A percentile compares a stretch with the other conserved stretches of the same genome.
Conservation (phyloP, 2,113 vertebrate species). For the Romanogobio albipinnatus region DNA sequence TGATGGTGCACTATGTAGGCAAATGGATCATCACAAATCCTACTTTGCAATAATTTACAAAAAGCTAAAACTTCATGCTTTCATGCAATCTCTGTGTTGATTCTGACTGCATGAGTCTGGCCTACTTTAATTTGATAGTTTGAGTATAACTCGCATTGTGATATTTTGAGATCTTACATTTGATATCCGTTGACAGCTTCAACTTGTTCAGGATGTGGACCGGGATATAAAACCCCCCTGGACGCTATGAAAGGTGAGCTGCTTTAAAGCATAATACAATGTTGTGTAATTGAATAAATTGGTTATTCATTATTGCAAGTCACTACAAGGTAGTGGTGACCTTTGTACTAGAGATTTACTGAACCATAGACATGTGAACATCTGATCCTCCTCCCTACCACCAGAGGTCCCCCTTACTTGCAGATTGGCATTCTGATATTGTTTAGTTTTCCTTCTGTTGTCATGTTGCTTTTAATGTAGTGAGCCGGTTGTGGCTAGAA, state of each 20-base stretch:
- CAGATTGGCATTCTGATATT: neutral
- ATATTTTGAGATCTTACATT: neutral
- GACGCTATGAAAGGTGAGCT: conserved; percentile 91
- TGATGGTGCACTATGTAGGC: neutral
- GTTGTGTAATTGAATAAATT: neutral
- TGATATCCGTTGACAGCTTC: conserved; percentile 66
- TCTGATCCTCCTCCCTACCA: neutral
- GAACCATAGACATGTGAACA: neutral
- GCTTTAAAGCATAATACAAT: neutral
- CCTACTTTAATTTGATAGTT: neutral
- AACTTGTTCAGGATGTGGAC: conserved; percentile 82
- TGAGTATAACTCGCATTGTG: neutral
- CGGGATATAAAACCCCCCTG: conserved; percentile 83
- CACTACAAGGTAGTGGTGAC: neutral
- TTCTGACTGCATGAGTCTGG: neutral
- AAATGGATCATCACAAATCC: neutral
- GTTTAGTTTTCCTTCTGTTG: neutral
- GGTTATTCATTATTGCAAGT: neutral
- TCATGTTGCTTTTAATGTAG: neutral
- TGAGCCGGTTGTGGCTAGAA: no score
- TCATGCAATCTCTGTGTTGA: neutral
- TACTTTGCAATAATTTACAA: neutral
- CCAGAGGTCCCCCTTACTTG: neutral
- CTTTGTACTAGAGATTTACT: neutral
- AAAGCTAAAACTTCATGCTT: neutral